These are phyloP conservation scores for Poeciliopsis paucimaculata DNA, from an alignment of 2,797 vertebrate genomes.

Conservation along the genomic window DNA sequence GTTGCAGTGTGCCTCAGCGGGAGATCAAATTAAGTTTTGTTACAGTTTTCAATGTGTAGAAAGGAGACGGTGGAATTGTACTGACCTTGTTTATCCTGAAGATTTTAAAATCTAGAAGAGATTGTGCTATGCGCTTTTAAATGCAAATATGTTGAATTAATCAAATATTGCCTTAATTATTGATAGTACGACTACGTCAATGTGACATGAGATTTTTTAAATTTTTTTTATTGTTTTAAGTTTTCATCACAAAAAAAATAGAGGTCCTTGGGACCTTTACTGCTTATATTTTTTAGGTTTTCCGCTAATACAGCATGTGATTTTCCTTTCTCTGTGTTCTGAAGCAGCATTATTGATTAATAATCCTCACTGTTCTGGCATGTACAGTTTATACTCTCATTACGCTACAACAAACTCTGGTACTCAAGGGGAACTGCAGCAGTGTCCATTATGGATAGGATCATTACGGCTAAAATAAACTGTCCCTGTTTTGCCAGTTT, in stretches of 20 bases:
- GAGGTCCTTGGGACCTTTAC: neutral
- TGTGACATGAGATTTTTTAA: neutral
- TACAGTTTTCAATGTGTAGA: neutral
- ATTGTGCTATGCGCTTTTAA: neutral
- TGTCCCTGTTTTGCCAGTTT: slow-evolving; percentile 49
- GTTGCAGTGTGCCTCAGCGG: neutral
- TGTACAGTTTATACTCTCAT: slow-evolving; percentile 68
- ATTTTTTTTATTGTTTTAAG: neutral
- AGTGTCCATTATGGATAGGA: slow-evolving; percentile 64
- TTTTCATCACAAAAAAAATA: neutral
- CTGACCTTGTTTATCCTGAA: neutral
- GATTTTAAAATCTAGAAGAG: neutral
- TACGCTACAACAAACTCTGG: slow-evolving; percentile 62
- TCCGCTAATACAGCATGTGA: slow-evolving; percentile 37
- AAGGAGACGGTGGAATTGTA: neutral
- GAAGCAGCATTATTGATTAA: slow-evolving; percentile 52
- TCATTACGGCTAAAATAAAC: slow-evolving; percentile 73
- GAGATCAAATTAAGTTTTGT: neutral
- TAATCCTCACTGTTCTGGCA: slow-evolving; percentile 48
- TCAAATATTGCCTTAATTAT: no score
- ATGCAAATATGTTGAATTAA: neutral
- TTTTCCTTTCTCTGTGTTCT: slow-evolving; percentile 24
- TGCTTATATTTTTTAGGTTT: slow-evolving; percentile 13
- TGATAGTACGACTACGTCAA: neutral
- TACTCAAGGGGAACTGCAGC: slow-evolving; percentile 47